Percentiles rank a stretch among this genome's conserved stretches.
Conservation (phyloP, 2,888 invertebrate genomes). For the Carabus problematicus region DNA sequence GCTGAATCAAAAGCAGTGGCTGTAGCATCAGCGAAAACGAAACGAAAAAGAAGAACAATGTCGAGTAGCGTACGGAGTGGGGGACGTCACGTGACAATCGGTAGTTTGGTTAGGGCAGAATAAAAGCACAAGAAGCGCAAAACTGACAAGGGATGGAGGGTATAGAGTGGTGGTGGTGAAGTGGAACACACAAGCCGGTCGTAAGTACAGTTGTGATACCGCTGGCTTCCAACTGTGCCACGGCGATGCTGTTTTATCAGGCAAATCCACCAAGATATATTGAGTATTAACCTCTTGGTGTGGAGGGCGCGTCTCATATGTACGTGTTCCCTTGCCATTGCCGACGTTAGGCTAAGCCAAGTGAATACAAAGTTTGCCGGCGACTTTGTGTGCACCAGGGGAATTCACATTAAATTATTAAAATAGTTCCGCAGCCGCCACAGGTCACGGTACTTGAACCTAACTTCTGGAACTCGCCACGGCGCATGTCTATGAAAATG, state of each 20-base stretch:
- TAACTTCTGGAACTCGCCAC: conserved; percentile 13
- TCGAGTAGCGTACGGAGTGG: conserved; percentile 4
- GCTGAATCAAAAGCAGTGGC: background rate
- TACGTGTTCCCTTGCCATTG: background rate
- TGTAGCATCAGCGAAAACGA: background rate
- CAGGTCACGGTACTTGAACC: background rate
- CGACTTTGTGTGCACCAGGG: conserved; percentile 1
- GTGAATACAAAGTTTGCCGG: conserved; percentile 7
- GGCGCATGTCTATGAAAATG: conserved; percentile 14
- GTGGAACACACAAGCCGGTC: background rate
- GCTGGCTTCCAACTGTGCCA: conserved; percentile 37
- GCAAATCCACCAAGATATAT: conserved; percentile 41
- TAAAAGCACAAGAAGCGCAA: background rate
- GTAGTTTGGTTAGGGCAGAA: conserved; percentile 2
- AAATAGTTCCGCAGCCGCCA: conserved; percentile 13
- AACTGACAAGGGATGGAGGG: background rate
- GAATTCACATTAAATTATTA: conserved; percentile 31
- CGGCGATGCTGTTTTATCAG: conserved; percentile 34
- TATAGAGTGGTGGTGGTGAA: background rate
- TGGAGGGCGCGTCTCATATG: conserved; percentile 5
- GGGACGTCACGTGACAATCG: conserved; percentile 1
- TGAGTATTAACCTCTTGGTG: conserved; percentile 41
- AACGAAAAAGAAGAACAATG: conserved; percentile 13
- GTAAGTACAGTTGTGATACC: conserved; percentile 12
- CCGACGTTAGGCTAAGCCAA: conserved; percentile 6